phyloP scores from a whole-genome alignment of 2,113 vertebrate species.

The Xyrauchen texanus region DNA sequence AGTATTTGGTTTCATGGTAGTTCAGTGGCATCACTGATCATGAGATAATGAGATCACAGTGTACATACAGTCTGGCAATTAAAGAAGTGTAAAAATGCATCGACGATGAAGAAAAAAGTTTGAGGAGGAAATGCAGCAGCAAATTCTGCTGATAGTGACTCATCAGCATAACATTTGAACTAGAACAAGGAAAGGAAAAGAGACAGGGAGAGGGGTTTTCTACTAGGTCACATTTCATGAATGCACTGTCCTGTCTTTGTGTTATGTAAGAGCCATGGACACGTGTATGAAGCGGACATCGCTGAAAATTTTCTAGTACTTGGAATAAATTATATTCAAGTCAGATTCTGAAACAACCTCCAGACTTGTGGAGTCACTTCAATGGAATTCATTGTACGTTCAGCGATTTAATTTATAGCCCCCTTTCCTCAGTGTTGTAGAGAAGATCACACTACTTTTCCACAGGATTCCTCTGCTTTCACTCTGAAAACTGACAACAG shows the following conservation, averaged over 20 bases:
- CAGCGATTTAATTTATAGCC: background rate
- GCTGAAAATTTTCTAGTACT: constrained; percentile 26
- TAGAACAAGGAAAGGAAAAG: background rate
- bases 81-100: constrained; percentile 56
- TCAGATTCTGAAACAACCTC: constrained; percentile 1
- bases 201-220: constrained; percentile 20
- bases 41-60: background rate
- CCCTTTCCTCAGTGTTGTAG: constrained; percentile 9
- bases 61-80: constrained; percentile 55
- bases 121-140: constrained; percentile 58
- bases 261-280: background rate
- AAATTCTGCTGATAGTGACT: constrained; percentile 58
- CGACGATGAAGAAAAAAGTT: constrained; percentile 48
- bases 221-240: constrained; percentile 19
- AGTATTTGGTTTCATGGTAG: background rate
- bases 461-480: constrained; percentile 11
- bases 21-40: background rate
- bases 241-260: background rate
- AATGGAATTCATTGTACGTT: background rate
- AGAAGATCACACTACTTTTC: background rate
- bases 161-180: constrained; percentile 59
- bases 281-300: background rate
- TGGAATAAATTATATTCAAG: constrained; percentile 18
- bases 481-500: background rate
- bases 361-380: background rate